Evolutionary conservation across 2,797 vertebrate genomes (phyloP).

Genomic region (Sebastes vulpes): DNA sequence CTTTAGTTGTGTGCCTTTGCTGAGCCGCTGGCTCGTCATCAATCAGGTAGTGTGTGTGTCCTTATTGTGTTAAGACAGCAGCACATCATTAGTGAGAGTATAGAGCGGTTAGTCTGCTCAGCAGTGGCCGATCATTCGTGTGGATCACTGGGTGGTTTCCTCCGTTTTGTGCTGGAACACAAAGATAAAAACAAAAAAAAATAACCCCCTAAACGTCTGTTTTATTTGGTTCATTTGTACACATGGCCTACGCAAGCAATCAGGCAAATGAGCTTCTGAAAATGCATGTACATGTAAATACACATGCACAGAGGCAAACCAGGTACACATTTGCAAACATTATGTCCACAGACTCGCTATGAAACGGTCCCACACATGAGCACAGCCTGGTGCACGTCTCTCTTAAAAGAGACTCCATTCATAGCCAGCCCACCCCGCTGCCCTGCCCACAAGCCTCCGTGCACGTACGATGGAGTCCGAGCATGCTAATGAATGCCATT

Average conservation of each 20-base stretch:
- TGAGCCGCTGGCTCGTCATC: not conserved
- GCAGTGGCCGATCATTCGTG: constrained; percentile 28
- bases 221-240: not conserved
- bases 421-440: constrained; percentile 21
- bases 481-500: constrained; percentile 46
- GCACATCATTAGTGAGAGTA: constrained; percentile 47
- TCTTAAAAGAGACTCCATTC: constrained; percentile 47
- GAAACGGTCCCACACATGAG: constrained; percentile 18
- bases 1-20: constrained; percentile 3
- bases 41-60: constrained; percentile 35
- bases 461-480: constrained; percentile 36
- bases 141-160: constrained; percentile 28
- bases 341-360: not conserved
- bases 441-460: constrained; percentile 15
- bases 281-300: not conserved
- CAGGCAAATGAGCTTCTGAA: not conserved
- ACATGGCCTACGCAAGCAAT: not conserved
- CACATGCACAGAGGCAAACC: not conserved
- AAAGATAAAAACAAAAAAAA: not conserved
- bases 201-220: not conserved
- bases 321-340: not conserved
- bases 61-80: constrained; percentile 30
- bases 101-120: not conserved
- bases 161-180: constrained; percentile 28
- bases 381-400: constrained; percentile 19